Percentiles rank a stretch among this genome's conserved stretches.
Evolutionary conservation across 2,888 invertebrate species (phyloP).

Genomic region (Tolmerus cingulatus): DNA sequence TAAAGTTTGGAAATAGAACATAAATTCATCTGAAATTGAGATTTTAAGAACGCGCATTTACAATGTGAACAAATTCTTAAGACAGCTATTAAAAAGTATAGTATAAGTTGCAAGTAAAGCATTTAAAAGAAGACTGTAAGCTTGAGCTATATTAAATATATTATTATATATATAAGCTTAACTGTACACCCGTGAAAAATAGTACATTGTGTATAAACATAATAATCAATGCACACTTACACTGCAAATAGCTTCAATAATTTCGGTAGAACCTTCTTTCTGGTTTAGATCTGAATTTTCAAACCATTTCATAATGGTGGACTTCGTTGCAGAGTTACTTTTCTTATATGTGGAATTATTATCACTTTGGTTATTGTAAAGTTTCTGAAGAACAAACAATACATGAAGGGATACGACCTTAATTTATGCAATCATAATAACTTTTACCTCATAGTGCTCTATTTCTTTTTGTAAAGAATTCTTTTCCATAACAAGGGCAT

Average conservation of each 20-base stretch:
- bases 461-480: conserved; percentile 53
- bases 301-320: conserved; percentile 58
- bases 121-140: neutral
- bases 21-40: no score
- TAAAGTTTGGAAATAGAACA: no score
- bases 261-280: conserved; percentile 58
- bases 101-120: neutral
- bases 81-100: neutral
- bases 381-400: conserved; percentile 5
- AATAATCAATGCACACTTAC: conserved; percentile 46
- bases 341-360: conserved; percentile 35
- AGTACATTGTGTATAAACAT: neutral
- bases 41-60: no score
- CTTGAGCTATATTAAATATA: neutral
- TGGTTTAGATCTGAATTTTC: conserved; percentile 61
- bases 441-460: conserved; percentile 45
- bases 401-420: neutral
- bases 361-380: conserved; percentile 30
- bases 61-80: neutral
- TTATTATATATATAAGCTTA: neutral
- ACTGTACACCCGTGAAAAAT: neutral
- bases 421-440: neutral
- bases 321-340: conserved; percentile 11
- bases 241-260: conserved; percentile 60
- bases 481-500: conserved; percentile 51